A percentile compares a stretch with the other conserved stretches of the same genome.
Conservation (phyloP, 1,140 invertebrate genomes). For the Dinoponera quadriceps region DNA sequence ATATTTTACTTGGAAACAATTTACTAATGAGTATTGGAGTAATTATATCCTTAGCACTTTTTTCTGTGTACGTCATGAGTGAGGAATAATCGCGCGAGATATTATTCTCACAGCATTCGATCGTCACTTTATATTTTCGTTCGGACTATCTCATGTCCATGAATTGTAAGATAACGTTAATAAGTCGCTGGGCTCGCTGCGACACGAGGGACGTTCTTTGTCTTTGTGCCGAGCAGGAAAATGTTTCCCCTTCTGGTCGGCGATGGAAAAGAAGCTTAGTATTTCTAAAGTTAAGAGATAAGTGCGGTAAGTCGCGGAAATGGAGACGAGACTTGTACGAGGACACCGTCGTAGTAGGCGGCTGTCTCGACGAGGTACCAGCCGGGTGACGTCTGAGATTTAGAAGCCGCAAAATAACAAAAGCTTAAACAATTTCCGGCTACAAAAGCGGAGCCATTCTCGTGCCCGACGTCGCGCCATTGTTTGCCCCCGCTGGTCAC, state of each 20-base stretch:
- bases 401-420: conserved; percentile 82
- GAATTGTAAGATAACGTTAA: background rate
- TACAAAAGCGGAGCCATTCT: conserved; percentile 75
- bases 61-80: too few species aligned
- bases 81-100: background rate
- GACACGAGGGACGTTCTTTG: background rate
- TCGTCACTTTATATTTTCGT: background rate
- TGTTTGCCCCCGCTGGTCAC: conserved; percentile 68
- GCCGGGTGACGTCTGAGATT: conserved; percentile 78
- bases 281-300: background rate
- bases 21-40: too few species aligned
- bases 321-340: conserved; percentile 5
- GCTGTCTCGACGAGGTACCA: background rate
- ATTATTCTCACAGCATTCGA: conserved; percentile 6
- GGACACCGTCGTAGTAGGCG: background rate
- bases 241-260: background rate
- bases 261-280: background rate
- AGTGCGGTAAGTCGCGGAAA: background rate
- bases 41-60: too few species aligned
- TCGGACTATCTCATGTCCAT: background rate
- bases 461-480: conserved; percentile 71
- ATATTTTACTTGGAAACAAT: too few species aligned
- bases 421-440: conserved; percentile 80
- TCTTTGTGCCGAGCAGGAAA: background rate
- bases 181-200: background rate